These are phyloP conservation scores for Margarornis squamiger DNA, from an alignment of 2,797 vertebrate species.

Conservation along the genomic window DNA sequence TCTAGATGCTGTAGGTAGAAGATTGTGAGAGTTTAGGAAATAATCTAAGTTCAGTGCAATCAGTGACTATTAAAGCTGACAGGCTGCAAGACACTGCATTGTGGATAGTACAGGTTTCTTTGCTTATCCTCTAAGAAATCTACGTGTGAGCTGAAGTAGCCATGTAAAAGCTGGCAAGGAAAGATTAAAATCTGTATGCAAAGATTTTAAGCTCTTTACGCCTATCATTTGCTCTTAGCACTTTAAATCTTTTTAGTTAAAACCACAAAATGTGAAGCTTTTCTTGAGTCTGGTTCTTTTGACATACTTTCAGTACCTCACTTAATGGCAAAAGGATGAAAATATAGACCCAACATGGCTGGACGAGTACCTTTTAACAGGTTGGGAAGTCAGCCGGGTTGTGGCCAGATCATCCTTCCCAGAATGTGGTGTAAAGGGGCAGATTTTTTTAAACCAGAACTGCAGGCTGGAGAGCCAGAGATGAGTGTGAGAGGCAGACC, in stretches of 20 bases:
- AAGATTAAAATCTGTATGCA: neutral
- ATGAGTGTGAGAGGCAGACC: neutral
- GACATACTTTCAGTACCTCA: neutral
- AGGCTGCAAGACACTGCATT: neutral
- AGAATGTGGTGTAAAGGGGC: neutral
- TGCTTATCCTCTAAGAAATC: neutral
- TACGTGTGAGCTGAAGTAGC: neutral
- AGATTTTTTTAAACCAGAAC: neutral
- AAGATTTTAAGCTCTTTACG: neutral
- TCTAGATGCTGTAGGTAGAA: neutral
- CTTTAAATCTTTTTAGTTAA: neutral
- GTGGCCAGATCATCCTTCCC: neutral
- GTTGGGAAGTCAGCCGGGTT: neutral
- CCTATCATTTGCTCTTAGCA: neutral
- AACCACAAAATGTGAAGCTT: neutral
- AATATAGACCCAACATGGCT: neutral
- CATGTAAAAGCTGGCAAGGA: neutral
- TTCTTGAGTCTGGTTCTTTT: neutral
- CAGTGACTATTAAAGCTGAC: neutral
- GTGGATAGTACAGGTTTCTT: neutral
- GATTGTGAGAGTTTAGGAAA: neutral
- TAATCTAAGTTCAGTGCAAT: neutral
- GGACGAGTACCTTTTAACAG: neutral
- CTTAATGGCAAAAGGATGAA: neutral
- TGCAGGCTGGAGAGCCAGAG: neutral